A percentile compares a stretch with the other conserved stretches of the same genome.
phyloP scores from a whole-genome alignment of 2,797 vertebrate species.

The Rhabdomys pumilio region DNA sequence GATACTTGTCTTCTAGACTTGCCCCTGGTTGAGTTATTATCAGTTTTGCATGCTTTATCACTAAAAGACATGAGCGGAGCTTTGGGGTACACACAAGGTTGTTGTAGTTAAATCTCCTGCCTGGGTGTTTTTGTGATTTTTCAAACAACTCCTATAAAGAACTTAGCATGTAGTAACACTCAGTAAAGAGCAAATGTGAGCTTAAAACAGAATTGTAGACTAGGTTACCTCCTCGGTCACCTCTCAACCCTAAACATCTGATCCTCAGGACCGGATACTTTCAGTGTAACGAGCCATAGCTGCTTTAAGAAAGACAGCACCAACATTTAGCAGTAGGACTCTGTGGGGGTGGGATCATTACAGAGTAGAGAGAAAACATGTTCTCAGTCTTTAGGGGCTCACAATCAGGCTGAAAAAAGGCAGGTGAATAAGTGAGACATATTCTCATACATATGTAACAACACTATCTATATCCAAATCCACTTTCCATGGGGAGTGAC shows the following conservation, averaged over 20 bases:
- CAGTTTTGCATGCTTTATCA: not conserved
- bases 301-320: constrained; percentile 56
- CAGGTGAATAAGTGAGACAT: constrained; percentile 85
- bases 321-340: constrained; percentile 65
- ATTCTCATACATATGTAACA: constrained; percentile 85
- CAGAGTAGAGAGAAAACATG: constrained; percentile 74
- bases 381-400: constrained; percentile 80
- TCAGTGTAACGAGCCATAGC: constrained; percentile 33
- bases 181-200: constrained; percentile 49
- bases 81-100: constrained; percentile 54
- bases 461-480: constrained; percentile 82
- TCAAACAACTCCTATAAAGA: constrained; percentile 41
- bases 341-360: constrained; percentile 70
- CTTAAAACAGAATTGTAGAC: not conserved
- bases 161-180: not conserved
- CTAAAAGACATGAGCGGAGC: constrained; percentile 23
- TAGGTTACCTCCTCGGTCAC: not conserved
- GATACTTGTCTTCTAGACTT: not conserved
- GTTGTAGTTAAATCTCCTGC: not conserved
- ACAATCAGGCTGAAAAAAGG: constrained; percentile 83
- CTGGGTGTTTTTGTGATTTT: constrained; percentile 41
- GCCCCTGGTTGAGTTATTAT: constrained; percentile 2
- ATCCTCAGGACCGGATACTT: constrained; percentile 11
- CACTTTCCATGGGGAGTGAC: constrained; percentile 79
- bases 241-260: constrained; percentile 29